Evolutionary conservation across 1,140 invertebrate species (phyloP), one percentile per base, ranked within the genome.

Genomic region (Trigoniulus corallinus): DNA sequence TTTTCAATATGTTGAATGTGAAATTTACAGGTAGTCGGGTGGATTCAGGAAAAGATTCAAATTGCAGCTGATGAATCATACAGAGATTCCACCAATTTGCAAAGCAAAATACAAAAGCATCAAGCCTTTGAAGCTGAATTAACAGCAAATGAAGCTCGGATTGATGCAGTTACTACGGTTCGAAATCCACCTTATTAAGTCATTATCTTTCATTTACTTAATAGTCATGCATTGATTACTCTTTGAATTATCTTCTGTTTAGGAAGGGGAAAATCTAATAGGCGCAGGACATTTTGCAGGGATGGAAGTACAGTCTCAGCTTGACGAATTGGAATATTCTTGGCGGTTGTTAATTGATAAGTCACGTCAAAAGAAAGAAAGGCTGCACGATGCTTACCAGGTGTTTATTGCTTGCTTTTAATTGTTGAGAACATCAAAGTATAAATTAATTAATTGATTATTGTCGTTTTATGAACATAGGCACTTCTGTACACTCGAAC

Each of bases 81-180:
- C 66, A 72, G 88, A 45, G 89, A 96, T 59, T 78, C 86, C 0
- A 89, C 82, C 1, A 96, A 96, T 67, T 70, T 98, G 21, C 84
- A 94, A 60, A 89, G 85, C 59, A 98, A 98, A 70, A 93, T 96
- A 47, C 91, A 97, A 66, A 94, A 94, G 63, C 93, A 98, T 61
- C 76, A 84, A 1, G 88, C 89, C 1, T 97, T 97, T 64, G 92
- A 97, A 61, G 84, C 89, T 0, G 94, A 98, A 67, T 70, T 97
- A 24, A 69, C 80, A n/a, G 89, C 89, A 3, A 97, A 95, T 64
- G 80, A 86, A 50, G 80, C 81, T 15, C 74, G 89, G 39, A 79
- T 97, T 2, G 78, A 82, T 34, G 75, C 79, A 24, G 72, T 71
- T 52, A 62, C 72, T 25, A n/a, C 21, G 20, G 48, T 50, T 34